Evolutionary conservation across 2,888 invertebrate genomes (phyloP).

Genomic region (Baronia brevicornis): DNA sequence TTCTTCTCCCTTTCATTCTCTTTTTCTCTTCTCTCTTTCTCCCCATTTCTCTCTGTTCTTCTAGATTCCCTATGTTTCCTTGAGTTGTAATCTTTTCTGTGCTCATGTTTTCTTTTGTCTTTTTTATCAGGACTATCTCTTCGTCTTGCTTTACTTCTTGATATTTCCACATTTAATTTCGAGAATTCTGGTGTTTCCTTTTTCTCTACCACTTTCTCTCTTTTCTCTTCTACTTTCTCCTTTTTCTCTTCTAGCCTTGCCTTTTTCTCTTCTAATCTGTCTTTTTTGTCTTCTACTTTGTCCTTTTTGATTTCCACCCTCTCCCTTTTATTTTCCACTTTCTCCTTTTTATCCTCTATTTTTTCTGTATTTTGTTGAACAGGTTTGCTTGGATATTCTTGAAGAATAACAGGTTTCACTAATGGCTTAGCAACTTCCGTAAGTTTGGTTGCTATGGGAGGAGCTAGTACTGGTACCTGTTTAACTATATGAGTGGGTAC

Average conservation of each 20-base stretch:
- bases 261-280: conserved; percentile 21
- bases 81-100: conserved; percentile 40
- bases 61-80: conserved; percentile 40
- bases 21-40: conserved; percentile 28
- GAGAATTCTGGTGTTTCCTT: too few species aligned
- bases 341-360: conserved; percentile 21
- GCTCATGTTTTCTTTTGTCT: conserved; percentile 43
- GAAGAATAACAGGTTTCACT: conserved; percentile 16
- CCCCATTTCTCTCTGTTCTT: conserved; percentile 20
- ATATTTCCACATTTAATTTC: not conserved
- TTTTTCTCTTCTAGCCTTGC: conserved; percentile 11
- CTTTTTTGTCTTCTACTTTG: conserved; percentile 20
- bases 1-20: conserved; percentile 25
- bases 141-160: conserved; percentile 11
- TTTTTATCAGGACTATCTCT: conserved; percentile 26
- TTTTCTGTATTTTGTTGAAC: conserved; percentile 19
- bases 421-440: conserved; percentile 21
- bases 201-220: conserved; percentile 21
- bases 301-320: conserved; percentile 20
- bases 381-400: conserved; percentile 16
- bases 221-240: conserved; percentile 20
- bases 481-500: conserved; percentile 25
- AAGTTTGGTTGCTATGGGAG: conserved; percentile 10
- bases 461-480: conserved; percentile 21
- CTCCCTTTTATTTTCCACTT: conserved; percentile 21